Percentiles rank a stretch among this genome's conserved stretches.
These are phyloP conservation scores for Standfussiana lucernea DNA, from an alignment of 2,888 invertebrate genomes.

Conservation along the genomic window DNA sequence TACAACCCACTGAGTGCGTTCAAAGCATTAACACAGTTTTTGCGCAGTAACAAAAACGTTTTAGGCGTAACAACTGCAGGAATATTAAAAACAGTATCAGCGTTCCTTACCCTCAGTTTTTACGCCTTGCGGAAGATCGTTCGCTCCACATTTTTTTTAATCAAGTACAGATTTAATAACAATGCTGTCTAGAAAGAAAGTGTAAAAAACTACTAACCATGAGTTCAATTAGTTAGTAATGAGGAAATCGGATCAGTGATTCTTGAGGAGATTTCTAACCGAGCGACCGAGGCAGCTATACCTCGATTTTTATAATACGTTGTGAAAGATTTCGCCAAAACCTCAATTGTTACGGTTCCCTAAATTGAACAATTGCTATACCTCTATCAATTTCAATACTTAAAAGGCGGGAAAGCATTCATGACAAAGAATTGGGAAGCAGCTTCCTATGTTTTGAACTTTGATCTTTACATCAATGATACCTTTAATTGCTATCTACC, in stretches of 20 bases:
- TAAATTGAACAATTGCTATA: background rate
- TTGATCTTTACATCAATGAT: constrained; percentile 12
- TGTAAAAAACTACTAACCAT: constrained; percentile 40
- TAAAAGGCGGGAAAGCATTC: background rate
- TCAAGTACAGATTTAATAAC: constrained; percentile 39
- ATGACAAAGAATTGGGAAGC: background rate
- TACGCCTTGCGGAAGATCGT: constrained; percentile 55
- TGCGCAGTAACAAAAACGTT: constrained; percentile 55
- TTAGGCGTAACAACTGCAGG: constrained; percentile 40
- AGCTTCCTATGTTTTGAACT: background rate
- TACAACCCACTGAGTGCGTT: constrained; percentile 23
- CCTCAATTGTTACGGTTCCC: background rate
- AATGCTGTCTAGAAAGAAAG: constrained; percentile 34
- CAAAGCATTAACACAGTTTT: constrained; percentile 44
- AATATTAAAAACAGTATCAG: constrained; percentile 51
- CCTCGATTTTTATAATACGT: background rate
- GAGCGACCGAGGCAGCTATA: background rate
- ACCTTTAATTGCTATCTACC: constrained; percentile 11
- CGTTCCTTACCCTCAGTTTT: constrained; percentile 58
- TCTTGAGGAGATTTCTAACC: constrained; percentile 19
- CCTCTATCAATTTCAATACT: background rate
- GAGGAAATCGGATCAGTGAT: constrained; percentile 37
- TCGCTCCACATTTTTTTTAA: constrained; percentile 47
- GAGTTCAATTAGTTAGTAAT: constrained; percentile 51
- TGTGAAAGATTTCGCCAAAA: background rate